Evolutionary conservation across 2,113 vertebrate genomes (phyloP).

Genomic region (Tyrannus savana): DNA sequence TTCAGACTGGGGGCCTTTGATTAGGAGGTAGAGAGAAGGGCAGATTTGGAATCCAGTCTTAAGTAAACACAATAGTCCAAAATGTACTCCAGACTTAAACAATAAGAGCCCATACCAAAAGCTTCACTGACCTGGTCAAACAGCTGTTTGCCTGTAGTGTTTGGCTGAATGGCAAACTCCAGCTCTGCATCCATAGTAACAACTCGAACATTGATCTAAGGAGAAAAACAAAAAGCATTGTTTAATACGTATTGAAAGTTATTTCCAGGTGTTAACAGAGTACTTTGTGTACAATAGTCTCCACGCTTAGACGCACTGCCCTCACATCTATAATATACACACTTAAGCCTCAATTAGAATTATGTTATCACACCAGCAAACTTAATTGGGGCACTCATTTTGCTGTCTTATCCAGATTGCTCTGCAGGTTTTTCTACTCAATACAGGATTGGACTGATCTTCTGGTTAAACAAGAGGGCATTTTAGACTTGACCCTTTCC

Average conservation of each 20-base stretch:
- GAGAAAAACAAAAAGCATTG: slow-evolving; percentile 35
- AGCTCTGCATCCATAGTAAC: slow-evolving; percentile 97
- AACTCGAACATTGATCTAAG: slow-evolving; percentile 94
- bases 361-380: background rate
- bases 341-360: background rate
- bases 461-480: background rate
- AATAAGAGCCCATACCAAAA: background rate
- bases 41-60: background rate
- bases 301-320: background rate
- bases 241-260: background rate
- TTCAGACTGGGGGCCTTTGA: background rate
- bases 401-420: background rate
- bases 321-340: background rate
- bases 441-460: background rate
- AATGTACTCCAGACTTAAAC: background rate
- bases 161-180: slow-evolving; percentile 97
- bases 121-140: slow-evolving; percentile 92
- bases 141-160: slow-evolving; percentile 93
- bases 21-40: background rate
- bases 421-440: background rate
- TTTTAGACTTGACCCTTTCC: background rate
- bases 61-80: background rate
- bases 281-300: background rate
- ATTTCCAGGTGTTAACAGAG: background rate
- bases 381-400: background rate